phyloP scores from a whole-genome alignment of 2,888 invertebrate genomes.

The Bimastos eiseni region DNA sequence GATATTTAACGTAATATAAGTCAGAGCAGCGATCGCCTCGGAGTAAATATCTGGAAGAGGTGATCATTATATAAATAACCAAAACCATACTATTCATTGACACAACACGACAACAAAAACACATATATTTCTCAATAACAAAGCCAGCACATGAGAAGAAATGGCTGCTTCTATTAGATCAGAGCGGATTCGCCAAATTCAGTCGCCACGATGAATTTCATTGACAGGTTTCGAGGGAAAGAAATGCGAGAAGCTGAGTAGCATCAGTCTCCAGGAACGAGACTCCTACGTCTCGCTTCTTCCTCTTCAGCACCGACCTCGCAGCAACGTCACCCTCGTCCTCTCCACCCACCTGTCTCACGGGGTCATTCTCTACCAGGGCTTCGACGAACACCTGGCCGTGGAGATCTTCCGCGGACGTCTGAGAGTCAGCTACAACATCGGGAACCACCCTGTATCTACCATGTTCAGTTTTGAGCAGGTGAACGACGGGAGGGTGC shows the following conservation, averaged over 20 bases:
- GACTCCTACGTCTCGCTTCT: constrained; percentile 88
- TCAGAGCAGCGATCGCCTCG: too few relatives aligned
- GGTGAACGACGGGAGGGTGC: constrained; percentile 83
- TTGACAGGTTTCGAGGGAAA: constrained; percentile 85
- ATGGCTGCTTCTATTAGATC: too few relatives aligned
- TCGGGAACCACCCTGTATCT: constrained; percentile 88
- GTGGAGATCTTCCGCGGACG: constrained; percentile 94
- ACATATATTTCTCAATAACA: too few relatives aligned
- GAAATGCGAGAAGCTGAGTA: constrained; percentile 91
- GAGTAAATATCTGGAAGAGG: too few relatives aligned
- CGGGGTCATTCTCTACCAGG: constrained; percentile 88
- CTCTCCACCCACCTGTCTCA: constrained; percentile 79
- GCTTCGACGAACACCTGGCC: constrained; percentile 76
- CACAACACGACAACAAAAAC: too few relatives aligned
- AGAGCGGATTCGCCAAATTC: background rate
- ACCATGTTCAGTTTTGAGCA: constrained; percentile 84
- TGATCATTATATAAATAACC: too few relatives aligned
- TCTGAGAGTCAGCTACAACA: constrained; percentile 90
- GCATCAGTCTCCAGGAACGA: constrained; percentile 89
- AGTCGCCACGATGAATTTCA: too few relatives aligned
- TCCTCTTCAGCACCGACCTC: constrained; percentile 76
- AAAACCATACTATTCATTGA: too few relatives aligned
- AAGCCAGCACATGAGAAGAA: too few relatives aligned
- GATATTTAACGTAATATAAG: too few relatives aligned
- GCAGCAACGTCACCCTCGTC: constrained; percentile 89